Evolutionary conservation across 2,888 invertebrate species (phyloP).

Genomic region (Spialia ferax): DNA sequence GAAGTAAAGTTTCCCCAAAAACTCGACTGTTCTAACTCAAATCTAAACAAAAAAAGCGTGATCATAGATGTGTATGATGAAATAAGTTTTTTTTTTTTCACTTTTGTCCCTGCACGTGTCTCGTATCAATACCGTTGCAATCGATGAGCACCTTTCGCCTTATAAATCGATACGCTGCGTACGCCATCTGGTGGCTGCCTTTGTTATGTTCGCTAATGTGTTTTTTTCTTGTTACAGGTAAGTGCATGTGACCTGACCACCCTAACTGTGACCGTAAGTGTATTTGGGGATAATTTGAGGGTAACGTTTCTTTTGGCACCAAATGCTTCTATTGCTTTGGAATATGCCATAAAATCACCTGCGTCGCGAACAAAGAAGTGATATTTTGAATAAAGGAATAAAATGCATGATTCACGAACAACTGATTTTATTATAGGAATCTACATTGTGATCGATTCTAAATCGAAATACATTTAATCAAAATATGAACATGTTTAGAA

Average conservation of each 20-base stretch:
- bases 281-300: background rate
- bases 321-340: conserved; percentile 3
- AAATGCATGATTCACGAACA: too few relatives aligned
- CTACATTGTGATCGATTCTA: too few relatives aligned
- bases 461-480: too few relatives aligned
- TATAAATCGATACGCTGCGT: conserved; percentile 36
- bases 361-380: background rate
- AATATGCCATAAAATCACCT: background rate
- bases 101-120: conserved; percentile 13
- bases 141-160: conserved; percentile 41
- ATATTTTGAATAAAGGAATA: too few relatives aligned
- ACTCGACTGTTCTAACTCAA: too few relatives aligned
- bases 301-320: background rate
- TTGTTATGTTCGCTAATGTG: conserved; percentile 44
- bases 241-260: conserved; percentile 40
- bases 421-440: too few relatives aligned
- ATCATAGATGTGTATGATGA: background rate
- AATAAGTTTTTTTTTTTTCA: background rate
- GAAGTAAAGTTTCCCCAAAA: too few relatives aligned
- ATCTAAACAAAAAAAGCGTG: too few relatives aligned
- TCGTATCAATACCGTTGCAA: conserved; percentile 38
- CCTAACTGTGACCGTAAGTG: conserved; percentile 36
- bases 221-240: conserved; percentile 50
- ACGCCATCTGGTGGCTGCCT: conserved; percentile 42
- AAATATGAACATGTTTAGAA: too few relatives aligned